Percentiles rank a stretch among this genome's conserved stretches.
Conservation (phyloP, 2,113 vertebrate species). For the Halcyon malimbica region DNA sequence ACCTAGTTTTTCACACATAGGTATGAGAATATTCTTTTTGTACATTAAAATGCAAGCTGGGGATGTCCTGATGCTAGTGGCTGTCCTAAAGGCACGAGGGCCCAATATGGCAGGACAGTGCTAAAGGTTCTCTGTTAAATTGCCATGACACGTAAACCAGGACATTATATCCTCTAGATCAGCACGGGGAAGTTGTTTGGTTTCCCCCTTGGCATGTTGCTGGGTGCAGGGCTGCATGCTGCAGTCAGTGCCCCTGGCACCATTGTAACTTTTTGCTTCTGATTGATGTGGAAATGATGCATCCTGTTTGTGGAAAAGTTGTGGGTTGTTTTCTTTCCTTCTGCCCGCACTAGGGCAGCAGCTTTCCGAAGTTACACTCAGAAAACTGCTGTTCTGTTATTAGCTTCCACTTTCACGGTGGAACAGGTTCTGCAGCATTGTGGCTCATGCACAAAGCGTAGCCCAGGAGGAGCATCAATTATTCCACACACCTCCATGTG, state of each 20-base stretch:
- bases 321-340: neutral
- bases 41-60: neutral
- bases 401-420: neutral
- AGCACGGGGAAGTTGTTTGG: neutral
- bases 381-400: neutral
- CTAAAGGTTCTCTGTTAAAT: neutral
- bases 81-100: neutral
- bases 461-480: neutral
- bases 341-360: neutral
- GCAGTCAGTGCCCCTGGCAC: neutral
- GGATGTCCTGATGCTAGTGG: neutral
- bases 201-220: neutral
- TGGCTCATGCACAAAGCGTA: neutral
- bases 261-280: neutral
- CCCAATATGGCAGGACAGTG: accelerated
- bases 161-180: neutral
- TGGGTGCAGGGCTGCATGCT: neutral
- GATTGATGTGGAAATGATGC: neutral
- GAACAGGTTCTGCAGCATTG: neutral
- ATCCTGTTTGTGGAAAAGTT: neutral
- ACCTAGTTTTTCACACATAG: neutral
- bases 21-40: neutral
- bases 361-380: neutral
- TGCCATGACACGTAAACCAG: neutral
- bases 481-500: neutral